Conservation (phyloP, 2,888 invertebrate species). For the Agriopis marginaria region DNA sequence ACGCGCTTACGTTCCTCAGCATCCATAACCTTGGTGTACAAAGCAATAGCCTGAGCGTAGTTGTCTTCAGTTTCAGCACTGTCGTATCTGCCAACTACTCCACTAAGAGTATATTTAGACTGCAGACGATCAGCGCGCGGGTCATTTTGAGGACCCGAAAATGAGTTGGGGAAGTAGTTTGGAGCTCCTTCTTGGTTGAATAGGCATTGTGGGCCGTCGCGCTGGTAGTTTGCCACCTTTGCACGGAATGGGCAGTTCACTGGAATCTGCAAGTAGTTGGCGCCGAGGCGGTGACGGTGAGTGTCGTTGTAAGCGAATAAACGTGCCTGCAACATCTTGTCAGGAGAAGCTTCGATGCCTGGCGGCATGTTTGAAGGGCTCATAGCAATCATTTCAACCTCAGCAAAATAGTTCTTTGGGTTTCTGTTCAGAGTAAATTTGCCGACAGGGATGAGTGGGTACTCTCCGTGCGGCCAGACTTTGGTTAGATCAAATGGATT, state of each 20-base stretch:
- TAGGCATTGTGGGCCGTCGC: constrained; percentile 94
- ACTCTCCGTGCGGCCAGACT: constrained; percentile 95
- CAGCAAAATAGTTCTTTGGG: constrained; percentile 96
- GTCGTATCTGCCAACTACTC: constrained; percentile 93
- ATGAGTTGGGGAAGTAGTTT: constrained; percentile 99
- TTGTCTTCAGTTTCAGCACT: constrained; percentile 94
- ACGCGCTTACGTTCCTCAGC: constrained; percentile 90
- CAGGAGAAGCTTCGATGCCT: constrained; percentile 97
- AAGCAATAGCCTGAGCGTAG: constrained; percentile 92
- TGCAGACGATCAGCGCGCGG: constrained; percentile 87
- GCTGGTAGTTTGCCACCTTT: constrained; percentile 91
- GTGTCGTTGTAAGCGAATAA: constrained; percentile 96
- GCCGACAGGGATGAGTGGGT: constrained; percentile 95
- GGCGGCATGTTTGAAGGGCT: constrained; percentile 96
- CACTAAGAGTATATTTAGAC: constrained; percentile 85
- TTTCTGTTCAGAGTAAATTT: constrained; percentile 94
- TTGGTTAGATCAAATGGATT: constrained; percentile 98
- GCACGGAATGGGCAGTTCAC: constrained; percentile 97
- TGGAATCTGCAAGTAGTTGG: constrained; percentile 96
- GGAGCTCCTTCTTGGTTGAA: constrained; percentile 96
- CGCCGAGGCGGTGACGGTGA: constrained; percentile 94
- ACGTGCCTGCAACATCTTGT: constrained; percentile 96
- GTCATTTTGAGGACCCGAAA: constrained; percentile 93
- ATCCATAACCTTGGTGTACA: constrained; percentile 93
- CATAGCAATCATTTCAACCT: constrained; percentile 97